A percentile compares a stretch with the other conserved stretches of the same genome.
Conservation (phyloP, 2,888 invertebrate species). For the Eupithecia subumbrata region DNA sequence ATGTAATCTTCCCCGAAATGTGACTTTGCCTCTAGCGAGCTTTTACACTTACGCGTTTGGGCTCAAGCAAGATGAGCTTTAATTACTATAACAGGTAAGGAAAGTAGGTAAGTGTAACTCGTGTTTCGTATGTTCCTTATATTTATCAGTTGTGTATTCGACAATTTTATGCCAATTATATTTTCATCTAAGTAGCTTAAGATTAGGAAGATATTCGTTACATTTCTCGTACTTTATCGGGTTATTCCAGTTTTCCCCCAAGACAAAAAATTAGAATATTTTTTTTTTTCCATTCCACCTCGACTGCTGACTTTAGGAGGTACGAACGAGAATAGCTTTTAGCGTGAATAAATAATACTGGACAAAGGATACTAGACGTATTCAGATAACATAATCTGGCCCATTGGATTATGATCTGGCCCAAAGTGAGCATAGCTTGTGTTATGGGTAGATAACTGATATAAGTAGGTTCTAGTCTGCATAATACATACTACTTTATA, state of each 20-base stretch:
- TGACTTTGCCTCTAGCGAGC: conserved; percentile 1
- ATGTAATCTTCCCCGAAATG: conserved; percentile 3
- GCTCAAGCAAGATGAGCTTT: neutral
- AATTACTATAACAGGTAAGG: neutral
- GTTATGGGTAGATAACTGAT: too few species aligned
- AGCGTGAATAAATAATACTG: neutral
- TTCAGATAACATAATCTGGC: neutral
- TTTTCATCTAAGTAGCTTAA: neutral
- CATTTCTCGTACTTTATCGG: too few species aligned
- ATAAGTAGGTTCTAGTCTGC: too few species aligned
- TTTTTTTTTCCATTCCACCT: too few species aligned
- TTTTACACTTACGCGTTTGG: conserved; percentile 13
- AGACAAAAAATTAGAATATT: too few species aligned
- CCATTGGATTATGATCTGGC: neutral
- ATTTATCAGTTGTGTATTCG: neutral
- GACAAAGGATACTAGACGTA: neutral
- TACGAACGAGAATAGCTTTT: neutral
- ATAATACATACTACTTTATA: neutral
- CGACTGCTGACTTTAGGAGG: neutral
- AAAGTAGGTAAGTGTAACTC: neutral
- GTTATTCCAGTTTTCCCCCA: too few species aligned
- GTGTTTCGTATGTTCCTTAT: neutral
- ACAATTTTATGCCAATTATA: neutral
- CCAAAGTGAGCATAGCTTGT: neutral
- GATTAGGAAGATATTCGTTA: neutral